These are phyloP conservation scores for Dicycla oo DNA, from an alignment of 2,888 invertebrate genomes.

Conservation along the genomic window DNA sequence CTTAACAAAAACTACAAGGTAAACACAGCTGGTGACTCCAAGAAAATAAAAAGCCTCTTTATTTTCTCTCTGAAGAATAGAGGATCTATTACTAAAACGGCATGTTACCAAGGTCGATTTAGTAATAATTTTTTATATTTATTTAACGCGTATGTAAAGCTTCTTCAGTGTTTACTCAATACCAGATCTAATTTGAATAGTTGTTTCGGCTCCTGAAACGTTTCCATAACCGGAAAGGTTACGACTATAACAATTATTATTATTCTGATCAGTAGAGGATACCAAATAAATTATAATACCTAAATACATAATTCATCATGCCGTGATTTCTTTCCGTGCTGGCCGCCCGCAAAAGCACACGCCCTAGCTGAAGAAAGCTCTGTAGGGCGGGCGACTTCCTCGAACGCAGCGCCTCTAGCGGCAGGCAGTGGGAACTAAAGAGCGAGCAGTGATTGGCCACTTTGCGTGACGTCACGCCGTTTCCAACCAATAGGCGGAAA, in stretches of 20 bases:
- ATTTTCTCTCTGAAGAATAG: neutral
- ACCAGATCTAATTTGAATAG: conserved; percentile 59
- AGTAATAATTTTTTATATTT: conserved; percentile 44
- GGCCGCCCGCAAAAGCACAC: conserved; percentile 86
- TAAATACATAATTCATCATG: conserved; percentile 72
- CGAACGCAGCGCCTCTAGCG: conserved; percentile 81
- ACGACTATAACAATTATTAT: conserved; percentile 53
- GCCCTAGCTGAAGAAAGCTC: conserved; percentile 89
- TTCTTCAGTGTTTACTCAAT: conserved; percentile 75
- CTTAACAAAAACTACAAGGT: conserved; percentile 26
- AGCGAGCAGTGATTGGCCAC: conserved; percentile 78
- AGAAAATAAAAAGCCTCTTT: conserved; percentile 3
- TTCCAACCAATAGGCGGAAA: conserved; percentile 84
- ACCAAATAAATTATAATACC: conserved; percentile 59
- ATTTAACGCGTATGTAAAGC: conserved; percentile 69
- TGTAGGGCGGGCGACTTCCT: conserved; percentile 88
- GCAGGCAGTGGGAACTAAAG: conserved; percentile 72
- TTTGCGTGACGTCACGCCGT: conserved; percentile 83
- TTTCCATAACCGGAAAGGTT: conserved; percentile 46
- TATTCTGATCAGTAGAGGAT: conserved; percentile 58
- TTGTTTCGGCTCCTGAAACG: conserved; percentile 36
- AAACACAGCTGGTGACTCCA: conserved; percentile 3
- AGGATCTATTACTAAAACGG: conserved; percentile 5
- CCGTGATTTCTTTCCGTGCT: conserved; percentile 74
- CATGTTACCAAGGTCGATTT: neutral